Percentiles rank a stretch among this genome's conserved stretches.
Conservation (phyloP, 2,113 vertebrate species). For the Lepisosteus osseus region DNA sequence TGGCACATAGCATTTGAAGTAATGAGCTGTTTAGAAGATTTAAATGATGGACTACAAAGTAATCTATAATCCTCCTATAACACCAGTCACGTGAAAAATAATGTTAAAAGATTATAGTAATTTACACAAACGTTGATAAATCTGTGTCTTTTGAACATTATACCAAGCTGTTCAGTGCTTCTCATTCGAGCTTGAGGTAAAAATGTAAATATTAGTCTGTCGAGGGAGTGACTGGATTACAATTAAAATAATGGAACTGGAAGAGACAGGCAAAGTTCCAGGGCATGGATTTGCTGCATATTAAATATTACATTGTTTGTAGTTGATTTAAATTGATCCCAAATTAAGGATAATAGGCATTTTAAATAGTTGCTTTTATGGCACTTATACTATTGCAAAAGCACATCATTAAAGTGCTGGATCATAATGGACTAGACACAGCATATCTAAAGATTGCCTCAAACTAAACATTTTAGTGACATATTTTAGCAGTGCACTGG, state of each 20-base stretch:
- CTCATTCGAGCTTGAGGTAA: constrained; percentile 11
- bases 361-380: no score
- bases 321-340: no score
- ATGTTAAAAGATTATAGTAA: constrained; percentile 2
- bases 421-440: no score
- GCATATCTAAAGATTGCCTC: no score
- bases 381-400: no score
- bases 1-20: background rate
- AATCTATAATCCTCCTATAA: background rate
- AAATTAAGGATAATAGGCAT: no score
- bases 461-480: no score
- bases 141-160: constrained; percentile 1
- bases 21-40: background rate
- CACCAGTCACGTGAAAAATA: background rate
- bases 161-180: constrained; percentile 8
- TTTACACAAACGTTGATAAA: constrained; percentile 3
- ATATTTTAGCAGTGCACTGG: no score
- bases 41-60: background rate
- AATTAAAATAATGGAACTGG: background rate
- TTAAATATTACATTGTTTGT: no score
- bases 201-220: constrained; percentile 19
- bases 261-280: background rate
- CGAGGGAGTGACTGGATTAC: constrained; percentile 10
- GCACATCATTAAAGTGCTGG: no score
- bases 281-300: background rate